Evolutionary conservation across 2,113 vertebrate genomes (phyloP), one percentile per base, ranked within the genome.

Genomic region (Alethe castanea): DNA sequence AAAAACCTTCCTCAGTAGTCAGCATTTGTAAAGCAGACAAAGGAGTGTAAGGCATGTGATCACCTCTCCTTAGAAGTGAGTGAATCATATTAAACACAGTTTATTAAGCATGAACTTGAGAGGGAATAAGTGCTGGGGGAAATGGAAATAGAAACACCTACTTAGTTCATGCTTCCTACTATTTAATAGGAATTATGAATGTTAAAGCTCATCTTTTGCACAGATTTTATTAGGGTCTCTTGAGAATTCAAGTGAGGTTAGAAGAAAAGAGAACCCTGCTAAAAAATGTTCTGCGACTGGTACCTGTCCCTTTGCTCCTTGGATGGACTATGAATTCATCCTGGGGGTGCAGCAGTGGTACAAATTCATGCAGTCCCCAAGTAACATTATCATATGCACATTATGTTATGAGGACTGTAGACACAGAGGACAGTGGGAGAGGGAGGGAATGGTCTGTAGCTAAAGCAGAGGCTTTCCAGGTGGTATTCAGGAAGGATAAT

Each of bases 1-100:
- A 47, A n/a, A 54, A 2, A 0, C 3, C 5, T 31, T 44, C 6
- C 19, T 36, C 18, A 38, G 35, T 7, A 72, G 9, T 4, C 59
- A 33, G 28, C 38, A 81, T n/a, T 14, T 73, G 11, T 14, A 88
- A 11, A 62, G 25, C 25, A 76, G 47, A 31, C 18, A 91, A 64
- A 60, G 8, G 13, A 87, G 7, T 14, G 5, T 18, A 19, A 76
- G 42, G 20, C 23, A 67, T 5, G 28, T 31, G 31, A 86, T 24
- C 8, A 9, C 3, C 44, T 72, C 40, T 60, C 25, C 44, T 74
- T 26, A 14, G 22, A 94, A 65, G 2, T 7, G 16, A 81, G 17
- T 48, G 50, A 81, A 80, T 36, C 26, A 29, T 19, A 61, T 1
- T 18, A 36, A 86, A 73, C 4, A 24, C 5, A 81, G 86, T 61